Conservation (phyloP, 2,797 vertebrate species). For the Lagorchestes hirsutus region DNA sequence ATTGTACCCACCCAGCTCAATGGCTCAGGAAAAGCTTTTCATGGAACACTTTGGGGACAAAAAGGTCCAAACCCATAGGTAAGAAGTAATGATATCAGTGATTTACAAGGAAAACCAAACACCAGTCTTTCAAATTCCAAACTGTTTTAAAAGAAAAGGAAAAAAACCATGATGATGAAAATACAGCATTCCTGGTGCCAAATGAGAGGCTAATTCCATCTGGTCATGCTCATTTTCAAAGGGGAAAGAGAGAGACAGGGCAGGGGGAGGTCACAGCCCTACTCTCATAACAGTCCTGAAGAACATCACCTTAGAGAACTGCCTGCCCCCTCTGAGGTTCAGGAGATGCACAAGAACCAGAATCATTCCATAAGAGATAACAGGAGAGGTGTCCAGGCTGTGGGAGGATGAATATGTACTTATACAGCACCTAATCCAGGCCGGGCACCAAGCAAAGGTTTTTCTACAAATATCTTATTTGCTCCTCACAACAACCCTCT, state of each 20-base stretch:
- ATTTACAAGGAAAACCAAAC: neutral
- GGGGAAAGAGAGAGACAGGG: neutral
- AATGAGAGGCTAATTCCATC: neutral
- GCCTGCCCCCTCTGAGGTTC: too few relatives aligned
- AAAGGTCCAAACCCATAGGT: neutral
- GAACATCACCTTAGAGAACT: neutral
- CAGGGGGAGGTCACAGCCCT: neutral
- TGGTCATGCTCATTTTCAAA: neutral
- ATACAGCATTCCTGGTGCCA: neutral
- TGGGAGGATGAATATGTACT: neutral
- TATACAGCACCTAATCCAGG: neutral
- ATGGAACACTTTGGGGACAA: neutral
- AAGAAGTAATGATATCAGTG: fast-evolving
- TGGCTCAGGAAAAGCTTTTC: neutral
- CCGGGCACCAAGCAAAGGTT: neutral
- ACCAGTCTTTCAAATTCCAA: neutral
- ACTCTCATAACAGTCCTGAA: neutral
- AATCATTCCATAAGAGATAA: neutral
- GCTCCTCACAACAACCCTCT: neutral
- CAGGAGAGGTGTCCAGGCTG: neutral
- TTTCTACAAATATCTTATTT: neutral
- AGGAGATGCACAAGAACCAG: too few relatives aligned
- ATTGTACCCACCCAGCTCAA: neutral
- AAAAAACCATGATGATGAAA: neutral
- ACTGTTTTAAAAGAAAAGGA: neutral